A percentile compares a stretch with the other conserved stretches of the same genome.
These are phyloP conservation scores for Nephrocerus scutellatus DNA, from an alignment of 2,888 invertebrate species.

Conservation along the genomic window DNA sequence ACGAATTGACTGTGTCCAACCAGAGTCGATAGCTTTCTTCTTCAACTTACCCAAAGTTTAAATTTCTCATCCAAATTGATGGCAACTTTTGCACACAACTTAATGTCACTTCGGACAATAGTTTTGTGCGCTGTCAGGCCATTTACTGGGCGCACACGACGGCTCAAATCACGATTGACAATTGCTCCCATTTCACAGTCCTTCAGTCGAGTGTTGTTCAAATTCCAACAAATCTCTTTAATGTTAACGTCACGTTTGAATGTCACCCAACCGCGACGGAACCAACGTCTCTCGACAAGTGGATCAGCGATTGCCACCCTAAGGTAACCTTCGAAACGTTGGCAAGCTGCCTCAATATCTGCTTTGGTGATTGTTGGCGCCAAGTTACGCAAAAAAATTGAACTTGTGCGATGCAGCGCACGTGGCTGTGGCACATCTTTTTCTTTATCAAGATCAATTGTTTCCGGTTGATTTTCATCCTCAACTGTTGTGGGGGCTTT, in stretches of 20 bases:
- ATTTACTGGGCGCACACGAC: conserved; percentile 85
- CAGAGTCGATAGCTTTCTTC: too few species aligned
- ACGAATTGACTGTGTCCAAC: too few species aligned
- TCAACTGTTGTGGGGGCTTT: conserved; percentile 3
- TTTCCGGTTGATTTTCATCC: conserved; percentile 30
- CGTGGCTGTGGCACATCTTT: conserved; percentile 52
- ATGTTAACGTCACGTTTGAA: conserved; percentile 95
- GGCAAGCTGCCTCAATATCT: conserved; percentile 94
- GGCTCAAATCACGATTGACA: conserved; percentile 92
- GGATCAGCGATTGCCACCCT: conserved; percentile 96
- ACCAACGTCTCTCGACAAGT: conserved; percentile 91
- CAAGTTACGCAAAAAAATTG: conserved; percentile 92
- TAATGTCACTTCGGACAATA: conserved; percentile 85
- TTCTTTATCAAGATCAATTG: conserved; percentile 49
- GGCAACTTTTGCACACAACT: conserved; percentile 84
- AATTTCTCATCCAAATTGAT: conserved; percentile 82
- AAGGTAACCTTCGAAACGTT: conserved; percentile 86
- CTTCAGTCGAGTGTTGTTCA: conserved; percentile 77
- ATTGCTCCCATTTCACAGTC: conserved; percentile 61
- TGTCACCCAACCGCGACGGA: conserved; percentile 96
- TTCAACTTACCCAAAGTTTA: conserved; percentile 62
- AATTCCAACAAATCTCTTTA: conserved; percentile 98
- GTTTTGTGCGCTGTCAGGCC: conserved; percentile 84
- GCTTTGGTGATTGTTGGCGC: conserved; percentile 93
- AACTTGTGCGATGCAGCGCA: conserved; percentile 89